Percentiles rank a stretch among this genome's conserved stretches.
phyloP scores from a whole-genome alignment of 2,113 vertebrate genomes.

The Paraplagusia blochii region DNA sequence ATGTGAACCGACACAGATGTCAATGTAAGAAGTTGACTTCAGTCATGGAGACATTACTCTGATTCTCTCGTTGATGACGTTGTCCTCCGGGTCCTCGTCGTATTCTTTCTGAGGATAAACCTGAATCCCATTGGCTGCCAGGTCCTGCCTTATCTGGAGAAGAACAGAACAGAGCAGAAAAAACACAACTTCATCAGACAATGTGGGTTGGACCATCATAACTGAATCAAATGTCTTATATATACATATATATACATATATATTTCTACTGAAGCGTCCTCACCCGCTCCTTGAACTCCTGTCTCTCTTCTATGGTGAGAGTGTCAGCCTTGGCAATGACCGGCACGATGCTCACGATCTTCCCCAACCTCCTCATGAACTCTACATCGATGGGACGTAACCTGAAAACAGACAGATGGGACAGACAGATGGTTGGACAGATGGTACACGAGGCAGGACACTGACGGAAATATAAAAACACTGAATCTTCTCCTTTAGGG shows the following conservation, averaged over 20 bases:
- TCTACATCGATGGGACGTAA: constrained; percentile 86
- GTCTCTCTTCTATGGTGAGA: constrained; percentile 85
- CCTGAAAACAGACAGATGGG: constrained; percentile 61
- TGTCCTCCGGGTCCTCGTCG: constrained; percentile 85
- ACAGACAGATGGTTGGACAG: too few species aligned
- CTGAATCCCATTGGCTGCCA: constrained; percentile 81
- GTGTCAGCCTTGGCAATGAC: constrained; percentile 90
- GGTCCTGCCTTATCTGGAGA: constrained; percentile 87
- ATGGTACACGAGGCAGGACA: too few species aligned
- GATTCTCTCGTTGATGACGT: constrained; percentile 83
- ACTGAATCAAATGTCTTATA: too few species aligned
- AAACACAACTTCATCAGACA: too few species aligned
- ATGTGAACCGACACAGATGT: too few species aligned
- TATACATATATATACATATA: too few species aligned
- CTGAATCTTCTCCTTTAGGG: too few species aligned
- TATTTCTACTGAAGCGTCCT: too few species aligned
- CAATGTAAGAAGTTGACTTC: too few species aligned
- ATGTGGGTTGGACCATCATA: too few species aligned
- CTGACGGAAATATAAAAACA: too few species aligned
- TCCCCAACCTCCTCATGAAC: constrained; percentile 85
- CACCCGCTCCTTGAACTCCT: constrained; percentile 86
- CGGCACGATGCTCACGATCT: constrained; percentile 86
- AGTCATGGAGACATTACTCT: constrained; percentile 83
- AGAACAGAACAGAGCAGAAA: not conserved
- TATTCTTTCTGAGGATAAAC: constrained; percentile 90